phyloP scores from a whole-genome alignment of 2,797 vertebrate species.

The Oreortyx pictus region DNA sequence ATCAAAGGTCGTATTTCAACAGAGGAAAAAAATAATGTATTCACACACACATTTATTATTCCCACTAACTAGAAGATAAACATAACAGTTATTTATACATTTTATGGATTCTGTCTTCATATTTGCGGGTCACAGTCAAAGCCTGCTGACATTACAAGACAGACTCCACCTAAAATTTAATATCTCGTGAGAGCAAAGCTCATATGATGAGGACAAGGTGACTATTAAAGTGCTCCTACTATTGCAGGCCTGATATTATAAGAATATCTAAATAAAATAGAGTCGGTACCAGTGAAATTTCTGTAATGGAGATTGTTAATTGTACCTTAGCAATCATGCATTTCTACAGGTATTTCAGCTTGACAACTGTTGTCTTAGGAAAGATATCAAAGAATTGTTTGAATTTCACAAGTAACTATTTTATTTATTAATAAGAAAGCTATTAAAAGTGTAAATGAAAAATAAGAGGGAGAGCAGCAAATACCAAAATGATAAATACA shows the following conservation, averaged over 20 bases:
- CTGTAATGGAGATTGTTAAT: not conserved
- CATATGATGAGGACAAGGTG: not conserved
- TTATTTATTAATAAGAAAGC: not conserved
- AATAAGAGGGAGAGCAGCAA: not conserved
- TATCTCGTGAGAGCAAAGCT: not conserved
- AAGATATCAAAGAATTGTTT: not conserved
- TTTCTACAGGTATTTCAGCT: not conserved
- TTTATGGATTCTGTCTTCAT: constrained; percentile 10
- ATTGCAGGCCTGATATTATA: not conserved
- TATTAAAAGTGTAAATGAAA: not conserved
- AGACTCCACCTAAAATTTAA: not conserved
- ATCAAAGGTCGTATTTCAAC: constrained; percentile 53
- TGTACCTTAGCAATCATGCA: not conserved
- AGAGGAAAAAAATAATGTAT: constrained; percentile 28
- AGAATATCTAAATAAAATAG: not conserved
- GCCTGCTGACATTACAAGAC: not conserved
- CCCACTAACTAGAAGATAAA: constrained; percentile 17
- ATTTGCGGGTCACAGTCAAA: constrained; percentile 21
- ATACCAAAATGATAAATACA: not conserved
- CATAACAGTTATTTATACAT: not conserved
- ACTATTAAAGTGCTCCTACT: not conserved
- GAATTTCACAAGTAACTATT: not conserved
- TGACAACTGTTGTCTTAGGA: not conserved
- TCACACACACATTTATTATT: constrained; percentile 44
- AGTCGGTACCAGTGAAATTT: not conserved